Percentiles rank a stretch among this genome's conserved stretches.
These are phyloP conservation scores for Drosophila diplacantha DNA, from an alignment of 2,888 invertebrate species.

Conservation along the genomic window DNA sequence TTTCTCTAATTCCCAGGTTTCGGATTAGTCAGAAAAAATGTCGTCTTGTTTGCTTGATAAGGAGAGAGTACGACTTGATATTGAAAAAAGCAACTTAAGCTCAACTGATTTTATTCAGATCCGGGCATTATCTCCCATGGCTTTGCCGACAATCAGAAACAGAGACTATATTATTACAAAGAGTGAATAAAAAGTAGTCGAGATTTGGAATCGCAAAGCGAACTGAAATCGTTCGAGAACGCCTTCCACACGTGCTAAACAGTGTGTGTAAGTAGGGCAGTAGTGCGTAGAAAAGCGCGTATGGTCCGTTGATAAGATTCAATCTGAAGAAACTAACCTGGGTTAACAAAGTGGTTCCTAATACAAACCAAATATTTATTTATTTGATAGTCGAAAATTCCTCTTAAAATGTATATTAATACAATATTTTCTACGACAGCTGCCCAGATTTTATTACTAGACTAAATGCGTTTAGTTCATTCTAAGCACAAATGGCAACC, in stretches of 20 bases:
- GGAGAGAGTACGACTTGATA: constrained; percentile 17
- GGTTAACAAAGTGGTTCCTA: constrained; percentile 33
- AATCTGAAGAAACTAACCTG: constrained; percentile 51
- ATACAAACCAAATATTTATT: constrained; percentile 25
- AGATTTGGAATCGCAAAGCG: constrained; percentile 6
- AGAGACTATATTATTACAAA: constrained; percentile 23
- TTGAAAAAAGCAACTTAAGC: constrained; percentile 39
- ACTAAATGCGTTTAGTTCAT: constrained; percentile 13
- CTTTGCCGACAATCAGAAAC: constrained; percentile 7
- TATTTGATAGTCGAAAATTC: not conserved
- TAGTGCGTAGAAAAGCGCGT: constrained; percentile 59
- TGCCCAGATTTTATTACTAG: not conserved
- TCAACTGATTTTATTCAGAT: constrained; percentile 40
- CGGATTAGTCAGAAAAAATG: constrained; percentile 51
- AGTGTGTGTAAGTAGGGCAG: constrained; percentile 46
- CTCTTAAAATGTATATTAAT: not conserved
- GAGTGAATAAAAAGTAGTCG: constrained; percentile 29
- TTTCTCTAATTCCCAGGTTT: constrained; percentile 29
- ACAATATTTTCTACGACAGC: not conserved
- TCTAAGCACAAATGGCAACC: not conserved
- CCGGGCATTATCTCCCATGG: constrained; percentile 44
- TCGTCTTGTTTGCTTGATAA: constrained; percentile 43
- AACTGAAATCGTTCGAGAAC: not conserved
- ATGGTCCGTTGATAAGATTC: constrained; percentile 30
- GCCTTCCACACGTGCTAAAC: constrained; percentile 33